These are phyloP conservation scores for Tenualosa thibaudeaui DNA, from an alignment of 2,797 vertebrate species.

Conservation along the genomic window DNA sequence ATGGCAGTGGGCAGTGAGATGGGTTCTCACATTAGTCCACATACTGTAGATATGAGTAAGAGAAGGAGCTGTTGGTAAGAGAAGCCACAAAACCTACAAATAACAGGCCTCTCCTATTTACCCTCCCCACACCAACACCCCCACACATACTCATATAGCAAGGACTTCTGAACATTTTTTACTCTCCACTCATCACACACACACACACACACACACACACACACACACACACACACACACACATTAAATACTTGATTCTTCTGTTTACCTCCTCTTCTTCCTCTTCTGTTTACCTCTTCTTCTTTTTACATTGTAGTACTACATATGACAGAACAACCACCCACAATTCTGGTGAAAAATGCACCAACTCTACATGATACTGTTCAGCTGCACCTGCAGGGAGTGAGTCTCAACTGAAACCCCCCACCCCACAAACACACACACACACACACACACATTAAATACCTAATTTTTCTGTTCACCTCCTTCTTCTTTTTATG, in stretches of 20 bases:
- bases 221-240: slow-evolving; percentile 14
- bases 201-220: not conserved
- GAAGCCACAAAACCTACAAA: not conserved
- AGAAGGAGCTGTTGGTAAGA: not conserved
- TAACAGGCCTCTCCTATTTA: not conserved
- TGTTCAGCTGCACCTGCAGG: not conserved
- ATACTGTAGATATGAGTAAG: not conserved
- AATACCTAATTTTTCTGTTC: not conserved
- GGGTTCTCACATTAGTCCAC: not conserved
- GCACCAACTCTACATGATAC: not conserved
- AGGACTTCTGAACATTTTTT: not conserved
- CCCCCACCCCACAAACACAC: too few relatives aligned
- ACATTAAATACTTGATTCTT: not conserved
- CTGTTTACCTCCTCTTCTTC: not conserved
- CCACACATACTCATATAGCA: not conserved
- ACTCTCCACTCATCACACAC: not conserved
- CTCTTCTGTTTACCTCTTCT: not conserved
- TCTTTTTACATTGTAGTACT: not conserved
- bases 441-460: not conserved
- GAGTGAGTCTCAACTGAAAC: not conserved
- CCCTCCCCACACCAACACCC: not conserved
- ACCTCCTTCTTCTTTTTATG: not conserved
- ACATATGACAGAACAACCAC: not conserved
- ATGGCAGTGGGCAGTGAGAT: not conserved
- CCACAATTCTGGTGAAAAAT: not conserved